Base-by-base conservation (phyloP, 1,140 invertebrate species). In the Heliconius hewitsoni region DNA sequence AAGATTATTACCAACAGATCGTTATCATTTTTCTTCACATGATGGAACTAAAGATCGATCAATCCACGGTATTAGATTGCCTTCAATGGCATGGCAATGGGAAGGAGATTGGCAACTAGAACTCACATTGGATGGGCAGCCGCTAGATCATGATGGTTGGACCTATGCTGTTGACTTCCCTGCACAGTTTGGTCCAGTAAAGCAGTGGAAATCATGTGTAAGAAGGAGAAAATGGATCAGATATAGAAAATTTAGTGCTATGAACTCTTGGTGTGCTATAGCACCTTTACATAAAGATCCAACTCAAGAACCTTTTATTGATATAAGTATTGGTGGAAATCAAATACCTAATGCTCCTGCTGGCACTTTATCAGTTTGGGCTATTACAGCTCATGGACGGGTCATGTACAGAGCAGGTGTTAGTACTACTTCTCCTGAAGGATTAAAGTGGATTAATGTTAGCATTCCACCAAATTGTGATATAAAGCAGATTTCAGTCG, bases 141-240 rank as follows among this genome's bases (percentile, higher is more conserved):
- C 97, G 4, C 94, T 98, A 73, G 97, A 97, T 91, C 96, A 97
- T 93, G 98, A 98, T 96, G 98, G 98, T 57, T 99, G 98, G 98
- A 98, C 97, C 46, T 99, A 99, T 95, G 98, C 98, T 37, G 95
- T 98, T 71, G 98, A 99, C 95, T 99, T 99, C 94, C 98, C 97
- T 73, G 96, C 97, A 30, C 96, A 96, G n/a, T 99, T 97, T 95
- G 96, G 96, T 52, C 95, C 96, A 2, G 96, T 97, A 79, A 98
- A 98, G 87, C 96, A 97, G 77, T 99, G 98, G 98, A 98, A 98
- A 84, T 98, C 98, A 18, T 98, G 97, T 95, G 98, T 99, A 1
- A 96, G 98, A 78, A 95, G 98, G 85, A 95, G 98, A 76, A 98
- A 98, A 90, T 99, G 98, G 98, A 96, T 97, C 83, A 95, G 98